These are phyloP conservation scores for Drosophila hawaiiensis DNA, from an alignment of 2,888 invertebrate species.

Conservation along the genomic window DNA sequence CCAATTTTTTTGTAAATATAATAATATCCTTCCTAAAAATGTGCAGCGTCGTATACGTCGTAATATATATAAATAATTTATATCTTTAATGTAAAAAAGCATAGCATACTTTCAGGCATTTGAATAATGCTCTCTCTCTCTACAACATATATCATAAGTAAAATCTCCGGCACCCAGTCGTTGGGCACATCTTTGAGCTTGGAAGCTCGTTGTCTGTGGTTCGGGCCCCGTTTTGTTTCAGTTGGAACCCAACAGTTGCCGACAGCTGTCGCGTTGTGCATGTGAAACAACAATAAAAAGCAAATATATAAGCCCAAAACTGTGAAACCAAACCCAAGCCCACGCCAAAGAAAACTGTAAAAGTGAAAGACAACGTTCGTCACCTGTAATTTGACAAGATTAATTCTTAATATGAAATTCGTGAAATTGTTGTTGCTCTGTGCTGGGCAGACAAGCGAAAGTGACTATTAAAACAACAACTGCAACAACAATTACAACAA, in stretches of 20 bases:
- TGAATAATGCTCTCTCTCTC: slow-evolving; percentile 17
- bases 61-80: background rate
- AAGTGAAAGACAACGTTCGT: slow-evolving; percentile 67
- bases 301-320: slow-evolving; percentile 10
- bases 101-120: slow-evolving; percentile 56
- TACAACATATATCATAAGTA: background rate
- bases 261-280: slow-evolving; percentile 53
- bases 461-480: slow-evolving; percentile 42
- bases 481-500: slow-evolving; percentile 9
- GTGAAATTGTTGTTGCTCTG: slow-evolving; percentile 38
- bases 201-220: slow-evolving; percentile 13
- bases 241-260: slow-evolving; percentile 63
- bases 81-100: background rate
- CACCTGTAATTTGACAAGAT: slow-evolving; percentile 57
- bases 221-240: slow-evolving; percentile 39
- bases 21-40: background rate
- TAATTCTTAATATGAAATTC: slow-evolving; percentile 66
- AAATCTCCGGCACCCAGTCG: slow-evolving; percentile 54
- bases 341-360: slow-evolving; percentile 54
- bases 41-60: background rate
- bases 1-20: background rate
- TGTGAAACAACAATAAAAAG: slow-evolving; percentile 10
- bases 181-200: slow-evolving; percentile 55
- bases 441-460: slow-evolving; percentile 63
- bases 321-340: slow-evolving; percentile 14